A percentile compares a stretch with the other conserved stretches of the same genome.
phyloP scores from a whole-genome alignment of 2,888 invertebrate genomes.

The Imbricaverruca yamaguchii region DNA sequence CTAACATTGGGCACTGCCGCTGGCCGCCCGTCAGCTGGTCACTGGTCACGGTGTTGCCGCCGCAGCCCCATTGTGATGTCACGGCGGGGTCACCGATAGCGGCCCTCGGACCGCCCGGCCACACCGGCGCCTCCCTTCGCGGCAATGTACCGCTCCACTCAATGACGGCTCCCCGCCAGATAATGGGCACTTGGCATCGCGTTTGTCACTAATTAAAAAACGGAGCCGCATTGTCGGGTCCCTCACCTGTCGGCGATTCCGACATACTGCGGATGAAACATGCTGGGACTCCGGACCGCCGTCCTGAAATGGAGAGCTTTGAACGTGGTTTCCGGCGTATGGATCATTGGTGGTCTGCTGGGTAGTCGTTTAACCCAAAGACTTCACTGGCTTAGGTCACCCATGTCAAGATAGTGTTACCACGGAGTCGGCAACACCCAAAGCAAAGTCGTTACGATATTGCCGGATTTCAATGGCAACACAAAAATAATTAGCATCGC shows the following conservation, averaged over 20 bases:
- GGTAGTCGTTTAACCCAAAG: too few relatives aligned
- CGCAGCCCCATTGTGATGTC: too few relatives aligned
- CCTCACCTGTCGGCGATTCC: background rate
- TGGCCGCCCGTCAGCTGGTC: background rate
- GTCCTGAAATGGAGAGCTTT: background rate
- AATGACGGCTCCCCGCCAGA: background rate
- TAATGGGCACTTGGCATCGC: background rate
- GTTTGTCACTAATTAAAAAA: background rate
- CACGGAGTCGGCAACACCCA: too few relatives aligned
- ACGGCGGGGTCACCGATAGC: too few relatives aligned
- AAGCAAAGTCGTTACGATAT: too few relatives aligned
- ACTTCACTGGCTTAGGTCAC: too few relatives aligned
- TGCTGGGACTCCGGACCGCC: background rate
- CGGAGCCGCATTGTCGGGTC: background rate
- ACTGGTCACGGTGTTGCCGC: background rate
- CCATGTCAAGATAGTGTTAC: too few relatives aligned
- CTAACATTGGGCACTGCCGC: background rate
- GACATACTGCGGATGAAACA: background rate
- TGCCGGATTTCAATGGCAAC: too few relatives aligned
- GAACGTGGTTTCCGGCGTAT: background rate
- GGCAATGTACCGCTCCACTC: too few relatives aligned
- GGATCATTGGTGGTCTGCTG: background rate
- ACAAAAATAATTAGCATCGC: too few relatives aligned
- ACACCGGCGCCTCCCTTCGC: too few relatives aligned
- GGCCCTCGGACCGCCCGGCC: too few relatives aligned